Evolutionary conservation across 2,888 invertebrate genomes (phyloP).

Genomic region (Cyrtodaria siliqua): DNA sequence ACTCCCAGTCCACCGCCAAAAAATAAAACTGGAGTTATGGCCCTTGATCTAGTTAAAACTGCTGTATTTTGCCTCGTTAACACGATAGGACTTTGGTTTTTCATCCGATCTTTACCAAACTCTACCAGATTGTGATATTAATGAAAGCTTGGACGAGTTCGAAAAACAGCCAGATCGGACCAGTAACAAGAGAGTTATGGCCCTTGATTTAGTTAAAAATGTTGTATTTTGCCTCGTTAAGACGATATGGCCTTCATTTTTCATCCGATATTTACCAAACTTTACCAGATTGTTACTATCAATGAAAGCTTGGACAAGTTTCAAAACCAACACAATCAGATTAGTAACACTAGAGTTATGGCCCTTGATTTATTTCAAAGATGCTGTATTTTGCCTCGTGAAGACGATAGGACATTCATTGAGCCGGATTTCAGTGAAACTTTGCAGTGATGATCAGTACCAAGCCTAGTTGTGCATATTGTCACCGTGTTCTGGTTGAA

Average conservation of each 20-base stretch:
- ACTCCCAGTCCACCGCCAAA: too few relatives aligned
- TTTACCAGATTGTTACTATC: conserved; percentile 5
- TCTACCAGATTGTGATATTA: not conserved
- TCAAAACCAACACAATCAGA: not conserved
- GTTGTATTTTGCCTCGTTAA: not conserved
- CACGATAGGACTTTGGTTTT: not conserved
- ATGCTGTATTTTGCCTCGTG: too few relatives aligned
- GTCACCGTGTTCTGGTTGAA: too few relatives aligned
- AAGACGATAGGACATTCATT: too few relatives aligned
- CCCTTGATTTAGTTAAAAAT: too few relatives aligned
- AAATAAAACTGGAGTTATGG: too few relatives aligned
- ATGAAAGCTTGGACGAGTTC: not conserved
- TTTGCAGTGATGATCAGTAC: too few relatives aligned
- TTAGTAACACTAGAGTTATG: too few relatives aligned
- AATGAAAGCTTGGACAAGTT: conserved; percentile 7
- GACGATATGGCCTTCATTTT: conserved; percentile 5
- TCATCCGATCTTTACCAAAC: not conserved
- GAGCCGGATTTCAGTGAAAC: too few relatives aligned
- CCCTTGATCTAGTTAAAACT: too few relatives aligned
- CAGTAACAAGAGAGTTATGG: not conserved
- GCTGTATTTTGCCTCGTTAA: not conserved
- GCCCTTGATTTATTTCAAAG: too few relatives aligned
- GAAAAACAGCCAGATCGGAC: not conserved
- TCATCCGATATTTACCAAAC: conserved; percentile 10
- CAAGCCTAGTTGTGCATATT: too few relatives aligned